Base-by-base conservation (phyloP, 2,797 vertebrate species). In the Microcaecilia unicolor region DNA sequence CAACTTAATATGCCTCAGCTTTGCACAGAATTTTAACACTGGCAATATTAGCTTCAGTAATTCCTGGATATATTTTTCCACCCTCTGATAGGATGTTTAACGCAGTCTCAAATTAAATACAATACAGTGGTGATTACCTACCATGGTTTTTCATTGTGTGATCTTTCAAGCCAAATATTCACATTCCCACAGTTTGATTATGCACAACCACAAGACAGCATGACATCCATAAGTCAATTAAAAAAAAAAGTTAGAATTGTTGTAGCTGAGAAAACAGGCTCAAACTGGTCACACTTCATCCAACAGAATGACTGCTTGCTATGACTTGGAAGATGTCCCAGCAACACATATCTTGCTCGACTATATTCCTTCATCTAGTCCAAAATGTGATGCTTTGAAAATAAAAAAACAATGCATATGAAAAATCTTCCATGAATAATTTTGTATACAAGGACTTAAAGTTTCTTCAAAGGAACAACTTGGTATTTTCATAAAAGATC, bases 201-300 rank as follows among this genome's bases (percentile, higher is more conserved):
- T 78, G 78, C 65, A 78, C 71, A 81, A 73, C 55, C 48, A 68
- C 33, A 52, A 76, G 67, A 69, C n/a, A 71, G 64, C 42, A 59
- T 40, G 31, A 75, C 57, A 53, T 52, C 55, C 59, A 68, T 50
- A 49, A 67, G 59, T 70, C 63, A 70, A 68, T 55, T 55, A 55
- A 43, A n/a, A n/a, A 52, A 60, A 52, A 49, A 41, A 0, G 1
- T 72, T 59, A 64, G 48, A n/a, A 41, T 37, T 55, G 46, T 31
- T 34, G 38, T 53, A 61, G 66, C 58, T 51, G 45, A 61, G 18
- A n/a, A n/a, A n/a, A n/a, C n/a, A n/a, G n/a, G n/a, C 38, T 38
- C 31, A n/a, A n/a, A 34, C 57, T 66, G 25, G 56, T n/a, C n/a
- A 58, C 47, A 65, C 45, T 49, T 73, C 35, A 25, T 33, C 43